phyloP scores from a whole-genome alignment of 1,140 invertebrate species.

The Palaemon carinicauda region DNA sequence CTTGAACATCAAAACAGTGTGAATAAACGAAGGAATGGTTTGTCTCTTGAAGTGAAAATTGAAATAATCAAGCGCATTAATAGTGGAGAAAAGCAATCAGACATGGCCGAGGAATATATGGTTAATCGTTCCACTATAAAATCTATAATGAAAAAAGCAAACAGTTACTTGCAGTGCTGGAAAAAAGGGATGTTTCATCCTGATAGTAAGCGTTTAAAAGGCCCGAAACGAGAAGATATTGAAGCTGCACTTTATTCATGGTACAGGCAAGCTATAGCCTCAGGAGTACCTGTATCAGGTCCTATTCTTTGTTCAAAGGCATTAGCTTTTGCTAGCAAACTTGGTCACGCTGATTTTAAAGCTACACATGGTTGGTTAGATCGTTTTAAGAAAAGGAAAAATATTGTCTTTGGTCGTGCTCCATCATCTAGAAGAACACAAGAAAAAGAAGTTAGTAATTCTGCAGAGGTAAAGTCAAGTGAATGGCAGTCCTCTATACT shows the following conservation, averaged over 20 bases:
- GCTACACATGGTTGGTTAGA: slow-evolving; percentile 60
- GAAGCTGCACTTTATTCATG: slow-evolving; percentile 56
- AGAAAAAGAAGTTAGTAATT: slow-evolving; percentile 37
- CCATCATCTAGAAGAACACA: slow-evolving; percentile 39
- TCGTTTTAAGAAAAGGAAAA: slow-evolving; percentile 59
- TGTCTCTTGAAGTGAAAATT: slow-evolving; percentile 58
- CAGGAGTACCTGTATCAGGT: slow-evolving; percentile 50
- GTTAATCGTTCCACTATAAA: slow-evolving; percentile 58
- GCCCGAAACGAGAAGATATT: slow-evolving; percentile 55
- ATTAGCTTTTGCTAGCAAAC: slow-evolving; percentile 56
- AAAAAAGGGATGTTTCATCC: slow-evolving; percentile 58
- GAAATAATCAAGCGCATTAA: slow-evolving; percentile 58
- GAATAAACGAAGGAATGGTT: slow-evolving; percentile 37
- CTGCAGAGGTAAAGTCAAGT: slow-evolving; percentile 37
- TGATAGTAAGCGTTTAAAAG: slow-evolving; percentile 52
- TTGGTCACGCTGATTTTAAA: slow-evolving; percentile 59
- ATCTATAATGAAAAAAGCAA: slow-evolving; percentile 59
- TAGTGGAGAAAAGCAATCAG: slow-evolving; percentile 53
- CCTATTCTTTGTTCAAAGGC: slow-evolving; percentile 56
- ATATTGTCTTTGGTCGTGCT: slow-evolving; percentile 58
- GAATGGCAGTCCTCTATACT: slow-evolving; percentile 51
- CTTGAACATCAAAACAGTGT: slow-evolving; percentile 27
- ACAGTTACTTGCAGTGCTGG: slow-evolving; percentile 57
- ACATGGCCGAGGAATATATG: slow-evolving; percentile 58
- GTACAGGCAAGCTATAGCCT: slow-evolving; percentile 51